Evolutionary conservation across 2,888 invertebrate genomes (phyloP), one percentile per base, ranked within the genome.

Genomic region (Antitype chi): DNA sequence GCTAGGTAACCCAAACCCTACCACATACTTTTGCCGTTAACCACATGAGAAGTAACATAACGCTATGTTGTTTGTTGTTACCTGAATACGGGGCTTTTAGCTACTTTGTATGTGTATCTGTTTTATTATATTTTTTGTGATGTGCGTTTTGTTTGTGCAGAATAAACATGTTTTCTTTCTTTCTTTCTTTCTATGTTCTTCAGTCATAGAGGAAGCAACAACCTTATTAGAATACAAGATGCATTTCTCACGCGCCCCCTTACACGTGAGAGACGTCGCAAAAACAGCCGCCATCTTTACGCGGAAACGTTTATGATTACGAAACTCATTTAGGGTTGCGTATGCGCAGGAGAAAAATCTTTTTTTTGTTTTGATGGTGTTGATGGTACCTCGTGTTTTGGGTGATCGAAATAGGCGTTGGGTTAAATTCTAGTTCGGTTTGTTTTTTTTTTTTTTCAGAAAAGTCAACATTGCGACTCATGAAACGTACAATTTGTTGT

Each of bases 151-250:
- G n/a, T n/a, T n/a, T n/a, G n/a, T n/a, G n/a, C n/a, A n/a, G n/a
- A n/a, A n/a, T n/a, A n/a, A n/a, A n/a, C n/a, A n/a, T n/a, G n/a
- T n/a, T n/a, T n/a, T n/a, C n/a, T n/a, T n/a, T n/a, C n/a, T n/a
- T n/a, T n/a, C n/a, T n/a, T n/a, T n/a, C n/a, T n/a, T n/a, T n/a
- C 17, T 77, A 81, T 47, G 70, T 63, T 69, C 68, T 80, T 75
- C 73, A 69, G 64, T 32, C 53, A 53, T 77, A 79, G 80, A 81
- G 81, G 88, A 88, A 87, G 84, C 76, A 74, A 83, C 78, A 62
- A 77, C 89, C 90, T 91, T 89, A 93, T 94, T 93, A 91, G 92
- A 93, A 93, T 92, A 93, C 91, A 91, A 91, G 90, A 90, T 90
- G 89, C 90, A 90, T 91, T 91, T 92, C 91, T 87, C 93, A 93